These are phyloP conservation scores for Conus betulinus DNA, from an alignment of 1,140 invertebrate species.

Conservation along the genomic window DNA sequence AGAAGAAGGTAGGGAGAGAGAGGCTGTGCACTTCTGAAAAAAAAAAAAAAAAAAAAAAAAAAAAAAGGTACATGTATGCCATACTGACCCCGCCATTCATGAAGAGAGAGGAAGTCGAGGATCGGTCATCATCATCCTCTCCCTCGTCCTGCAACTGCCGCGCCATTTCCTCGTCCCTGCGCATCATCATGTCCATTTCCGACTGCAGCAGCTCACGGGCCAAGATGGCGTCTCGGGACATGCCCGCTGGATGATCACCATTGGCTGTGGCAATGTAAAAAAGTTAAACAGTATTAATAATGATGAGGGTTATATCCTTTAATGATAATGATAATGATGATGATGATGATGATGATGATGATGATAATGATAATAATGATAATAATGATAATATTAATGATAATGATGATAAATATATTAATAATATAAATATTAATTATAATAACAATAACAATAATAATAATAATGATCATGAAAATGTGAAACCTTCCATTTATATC, in stretches of 20 bases:
- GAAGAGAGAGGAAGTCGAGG: not conserved
- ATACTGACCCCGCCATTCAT: not conserved
- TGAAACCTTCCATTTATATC: too few species aligned
- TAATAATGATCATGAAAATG: too few species aligned
- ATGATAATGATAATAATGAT: too few species aligned
- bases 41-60: not conserved
- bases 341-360: too few species aligned
- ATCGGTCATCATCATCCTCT: not conserved
- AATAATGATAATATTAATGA: too few species aligned
- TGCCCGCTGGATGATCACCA: not conserved
- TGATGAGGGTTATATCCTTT: too few species aligned
- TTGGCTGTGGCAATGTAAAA: not conserved
- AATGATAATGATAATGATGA: too few species aligned
- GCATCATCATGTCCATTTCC: slow-evolving; percentile 35
- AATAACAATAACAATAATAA: too few species aligned
- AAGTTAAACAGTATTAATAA: too few species aligned
- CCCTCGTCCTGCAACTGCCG: slow-evolving; percentile 4
- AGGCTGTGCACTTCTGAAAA: not conserved
- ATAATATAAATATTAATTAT: too few species aligned
- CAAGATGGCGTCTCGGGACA: slow-evolving; percentile 25
- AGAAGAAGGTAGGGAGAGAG: too few species aligned
- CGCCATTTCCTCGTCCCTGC: slow-evolving; percentile 16
- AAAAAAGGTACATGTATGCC: not conserved
- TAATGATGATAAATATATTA: too few species aligned
- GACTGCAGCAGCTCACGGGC: slow-evolving; percentile 38